Conservation (phyloP, 2,113 vertebrate genomes). For the Oceanodroma tethys region DNA sequence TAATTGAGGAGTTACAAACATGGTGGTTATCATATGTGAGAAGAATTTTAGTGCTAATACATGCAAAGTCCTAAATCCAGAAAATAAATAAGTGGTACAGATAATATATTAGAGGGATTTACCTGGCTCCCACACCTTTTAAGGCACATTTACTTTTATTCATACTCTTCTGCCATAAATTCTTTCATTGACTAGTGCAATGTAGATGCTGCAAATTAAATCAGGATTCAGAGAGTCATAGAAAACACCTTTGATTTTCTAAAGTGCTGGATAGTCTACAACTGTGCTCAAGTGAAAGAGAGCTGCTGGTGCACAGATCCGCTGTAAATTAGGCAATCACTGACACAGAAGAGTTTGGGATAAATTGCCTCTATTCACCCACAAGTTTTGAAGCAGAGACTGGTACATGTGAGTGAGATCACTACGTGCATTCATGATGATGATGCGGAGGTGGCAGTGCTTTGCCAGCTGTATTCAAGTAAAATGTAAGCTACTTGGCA, state of each 20-base stretch:
- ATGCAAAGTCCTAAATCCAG: background rate
- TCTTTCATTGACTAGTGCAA: background rate
- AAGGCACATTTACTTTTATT: background rate
- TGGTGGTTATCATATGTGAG: background rate
- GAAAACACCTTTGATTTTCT: constrained; percentile 7
- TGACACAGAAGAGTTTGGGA: background rate
- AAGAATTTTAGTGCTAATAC: background rate
- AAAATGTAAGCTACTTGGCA: constrained; percentile 25
- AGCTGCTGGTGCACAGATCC: background rate
- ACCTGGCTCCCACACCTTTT: background rate
- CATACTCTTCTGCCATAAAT: background rate
- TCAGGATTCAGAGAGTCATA: background rate
- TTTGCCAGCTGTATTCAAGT: constrained; percentile 40
- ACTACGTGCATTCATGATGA: background rate
- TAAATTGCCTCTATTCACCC: constrained; percentile 47
- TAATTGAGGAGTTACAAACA: background rate
- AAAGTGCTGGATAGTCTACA: background rate
- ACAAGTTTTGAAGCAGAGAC: background rate
- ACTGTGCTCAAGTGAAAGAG: background rate
- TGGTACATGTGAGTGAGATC: constrained; percentile 38
- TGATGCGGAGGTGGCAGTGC: constrained; percentile 9
- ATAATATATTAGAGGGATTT: background rate
- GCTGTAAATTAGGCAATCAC: constrained; percentile 8
- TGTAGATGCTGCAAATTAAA: background rate
- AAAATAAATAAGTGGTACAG: background rate